phyloP scores from a whole-genome alignment of 2,888 invertebrate genomes.

The Neria commutata region DNA sequence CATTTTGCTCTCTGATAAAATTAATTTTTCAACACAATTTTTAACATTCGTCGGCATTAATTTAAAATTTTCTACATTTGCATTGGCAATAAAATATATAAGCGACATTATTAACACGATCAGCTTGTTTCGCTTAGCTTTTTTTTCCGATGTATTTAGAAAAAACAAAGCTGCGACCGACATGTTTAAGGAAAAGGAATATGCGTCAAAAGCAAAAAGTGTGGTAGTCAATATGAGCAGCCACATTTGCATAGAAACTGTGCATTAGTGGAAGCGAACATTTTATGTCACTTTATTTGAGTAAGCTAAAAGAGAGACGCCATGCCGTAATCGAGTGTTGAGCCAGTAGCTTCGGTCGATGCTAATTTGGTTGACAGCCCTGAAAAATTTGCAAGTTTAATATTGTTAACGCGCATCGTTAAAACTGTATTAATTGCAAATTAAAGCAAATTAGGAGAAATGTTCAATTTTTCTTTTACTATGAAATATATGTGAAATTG shows the following conservation, averaged over 20 bases:
- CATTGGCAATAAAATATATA: constrained; percentile 11
- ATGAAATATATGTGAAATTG: no score
- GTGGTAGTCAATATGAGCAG: constrained; percentile 16
- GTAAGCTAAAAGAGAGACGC: no score
- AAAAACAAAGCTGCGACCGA: background rate
- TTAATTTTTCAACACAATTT: constrained; percentile 16
- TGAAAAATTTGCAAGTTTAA: no score
- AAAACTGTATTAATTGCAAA: no score
- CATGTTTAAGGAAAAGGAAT: background rate
- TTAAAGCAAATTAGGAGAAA: no score
- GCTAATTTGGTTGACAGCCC: no score
- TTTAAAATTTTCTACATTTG: constrained; percentile 14
- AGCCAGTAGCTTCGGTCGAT: no score
- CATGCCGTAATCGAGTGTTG: no score
- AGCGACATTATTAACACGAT: constrained; percentile 27
- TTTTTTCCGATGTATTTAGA: background rate
- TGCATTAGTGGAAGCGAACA: no score
- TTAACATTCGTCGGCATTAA: constrained; percentile 11
- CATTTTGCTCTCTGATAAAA: constrained; percentile 15
- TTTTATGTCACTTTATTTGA: no score
- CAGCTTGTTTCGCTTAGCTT: constrained; percentile 8
- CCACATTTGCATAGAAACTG: constrained; percentile 21
- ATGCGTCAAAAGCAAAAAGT: background rate
- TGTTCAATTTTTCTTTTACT: no score
- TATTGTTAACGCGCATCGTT: no score